A percentile compares a stretch with the other conserved stretches of the same genome.
Conservation (phyloP, 1,140 invertebrate species). For the Conus betulinus region DNA sequence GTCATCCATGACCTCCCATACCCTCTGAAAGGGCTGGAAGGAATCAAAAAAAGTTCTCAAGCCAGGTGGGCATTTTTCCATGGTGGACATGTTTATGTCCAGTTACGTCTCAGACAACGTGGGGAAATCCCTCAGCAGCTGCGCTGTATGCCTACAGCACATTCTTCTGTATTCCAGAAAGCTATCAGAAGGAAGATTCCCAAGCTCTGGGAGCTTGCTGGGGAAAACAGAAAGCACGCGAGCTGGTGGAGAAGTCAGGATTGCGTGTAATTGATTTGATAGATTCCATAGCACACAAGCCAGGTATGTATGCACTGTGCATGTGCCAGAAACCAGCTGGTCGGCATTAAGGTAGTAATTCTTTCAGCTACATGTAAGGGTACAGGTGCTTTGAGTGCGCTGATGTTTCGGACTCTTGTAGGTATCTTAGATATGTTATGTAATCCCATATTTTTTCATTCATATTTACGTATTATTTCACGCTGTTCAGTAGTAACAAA, state of each 20-base stretch:
- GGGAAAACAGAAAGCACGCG: conserved; percentile 31
- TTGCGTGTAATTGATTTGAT: neutral
- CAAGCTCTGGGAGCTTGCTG: conserved; percentile 44
- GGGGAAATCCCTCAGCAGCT: too few relatives aligned
- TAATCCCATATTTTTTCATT: too few relatives aligned
- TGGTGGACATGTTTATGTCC: too few relatives aligned
- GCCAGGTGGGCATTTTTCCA: conserved; percentile 39
- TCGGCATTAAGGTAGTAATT: neutral
- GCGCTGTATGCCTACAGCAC: too few relatives aligned
- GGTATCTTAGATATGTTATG: too few relatives aligned
- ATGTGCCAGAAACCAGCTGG: neutral
- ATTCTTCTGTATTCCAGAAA: too few relatives aligned
- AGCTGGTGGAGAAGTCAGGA: neutral
- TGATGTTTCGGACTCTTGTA: too few relatives aligned
- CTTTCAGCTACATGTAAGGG: neutral
- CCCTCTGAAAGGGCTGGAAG: too few relatives aligned
- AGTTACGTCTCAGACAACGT: too few relatives aligned
- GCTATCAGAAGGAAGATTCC: conserved; percentile 30
- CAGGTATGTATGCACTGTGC: neutral
- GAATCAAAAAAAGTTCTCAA: conserved; percentile 43
- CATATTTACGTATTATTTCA: too few relatives aligned
- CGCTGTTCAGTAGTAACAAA: too few relatives aligned
- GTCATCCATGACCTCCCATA: too few relatives aligned
- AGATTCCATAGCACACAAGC: neutral
- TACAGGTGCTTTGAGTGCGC: neutral